These are phyloP conservation scores for Desmophyllum pertusum DNA, from an alignment of 92 coral and sea anemone species.

Conservation along the genomic window DNA sequence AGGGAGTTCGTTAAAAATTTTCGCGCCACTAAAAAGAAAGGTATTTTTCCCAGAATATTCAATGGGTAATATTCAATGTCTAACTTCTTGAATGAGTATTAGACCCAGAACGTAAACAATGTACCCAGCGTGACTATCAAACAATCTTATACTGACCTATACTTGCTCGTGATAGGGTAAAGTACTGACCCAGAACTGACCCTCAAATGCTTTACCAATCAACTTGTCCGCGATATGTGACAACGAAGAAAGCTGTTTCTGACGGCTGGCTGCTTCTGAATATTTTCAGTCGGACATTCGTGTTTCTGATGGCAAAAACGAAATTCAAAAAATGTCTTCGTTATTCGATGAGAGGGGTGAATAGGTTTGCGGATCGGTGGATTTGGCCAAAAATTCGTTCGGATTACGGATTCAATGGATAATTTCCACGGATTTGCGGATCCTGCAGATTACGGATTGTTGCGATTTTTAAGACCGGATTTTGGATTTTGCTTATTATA, in stretches of 20 bases:
- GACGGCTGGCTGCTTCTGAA: neutral
- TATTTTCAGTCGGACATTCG: neutral
- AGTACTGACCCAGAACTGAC: neutral
- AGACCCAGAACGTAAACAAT: neutral
- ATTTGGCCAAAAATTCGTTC: too few species aligned
- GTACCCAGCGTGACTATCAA: neutral
- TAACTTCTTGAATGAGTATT: neutral
- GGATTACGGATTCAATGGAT: too few species aligned
- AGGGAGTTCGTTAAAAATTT: too few species aligned
- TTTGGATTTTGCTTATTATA: too few species aligned
- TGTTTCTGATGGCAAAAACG: neutral
- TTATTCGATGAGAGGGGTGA: too few species aligned
- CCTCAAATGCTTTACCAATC: neutral
- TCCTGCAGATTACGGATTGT: too few species aligned
- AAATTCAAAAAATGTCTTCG: too few species aligned
- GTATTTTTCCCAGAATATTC: too few species aligned
- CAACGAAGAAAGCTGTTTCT: neutral
- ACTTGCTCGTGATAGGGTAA: neutral
- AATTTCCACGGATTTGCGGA: too few species aligned
- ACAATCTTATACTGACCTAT: neutral
- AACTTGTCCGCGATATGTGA: neutral
- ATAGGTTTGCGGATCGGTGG: too few species aligned
- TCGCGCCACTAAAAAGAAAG: too few species aligned
- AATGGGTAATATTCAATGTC: neutral
- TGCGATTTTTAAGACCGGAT: too few species aligned